Evolutionary conservation across 2,888 invertebrate species (phyloP).

Genomic region (Athetis lepigone): DNA sequence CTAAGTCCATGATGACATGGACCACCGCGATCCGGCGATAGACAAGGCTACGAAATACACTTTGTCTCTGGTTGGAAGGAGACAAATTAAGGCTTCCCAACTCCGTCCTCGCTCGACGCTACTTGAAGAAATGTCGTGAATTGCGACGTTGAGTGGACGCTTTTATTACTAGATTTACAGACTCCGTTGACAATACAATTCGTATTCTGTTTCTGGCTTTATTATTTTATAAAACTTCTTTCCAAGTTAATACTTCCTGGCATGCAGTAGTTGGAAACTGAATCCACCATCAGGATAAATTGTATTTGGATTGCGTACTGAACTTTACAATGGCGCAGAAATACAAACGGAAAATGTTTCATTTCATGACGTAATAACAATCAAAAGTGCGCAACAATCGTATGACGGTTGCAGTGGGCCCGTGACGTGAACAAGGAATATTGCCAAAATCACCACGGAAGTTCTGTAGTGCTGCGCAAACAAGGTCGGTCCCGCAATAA

Average conservation of each 20-base stretch:
- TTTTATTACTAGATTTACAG: conserved; percentile 77
- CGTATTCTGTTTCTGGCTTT: conserved; percentile 56
- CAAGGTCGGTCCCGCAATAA: conserved; percentile 82
- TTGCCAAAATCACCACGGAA: conserved; percentile 82
- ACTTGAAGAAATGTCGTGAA: conserved; percentile 73
- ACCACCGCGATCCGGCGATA: conserved; percentile 65
- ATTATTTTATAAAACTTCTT: conserved; percentile 50
- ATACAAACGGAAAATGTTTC: conserved; percentile 51
- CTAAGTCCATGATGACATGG: conserved; percentile 71
- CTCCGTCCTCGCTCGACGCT: conserved; percentile 61
- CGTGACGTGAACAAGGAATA: conserved; percentile 71
- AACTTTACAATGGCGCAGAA: conserved; percentile 23
- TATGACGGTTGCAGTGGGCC: conserved; percentile 35
- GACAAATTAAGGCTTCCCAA: conserved; percentile 68
- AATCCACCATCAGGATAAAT: conserved; percentile 20
- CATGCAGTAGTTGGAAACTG: conserved; percentile 28
- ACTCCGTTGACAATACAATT: conserved; percentile 66
- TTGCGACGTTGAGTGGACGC: conserved; percentile 74
- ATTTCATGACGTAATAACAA: conserved; percentile 49
- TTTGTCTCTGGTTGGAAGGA: conserved; percentile 67
- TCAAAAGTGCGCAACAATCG: conserved; percentile 50
- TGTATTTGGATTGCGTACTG: conserved; percentile 29
- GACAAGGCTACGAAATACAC: conserved; percentile 70
- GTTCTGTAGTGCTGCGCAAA: conserved; percentile 85
- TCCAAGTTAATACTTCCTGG: conserved; percentile 38